These are phyloP conservation scores for Listrodromus nycthemerus DNA, from an alignment of 2,888 invertebrate genomes.

Conservation along the genomic window DNA sequence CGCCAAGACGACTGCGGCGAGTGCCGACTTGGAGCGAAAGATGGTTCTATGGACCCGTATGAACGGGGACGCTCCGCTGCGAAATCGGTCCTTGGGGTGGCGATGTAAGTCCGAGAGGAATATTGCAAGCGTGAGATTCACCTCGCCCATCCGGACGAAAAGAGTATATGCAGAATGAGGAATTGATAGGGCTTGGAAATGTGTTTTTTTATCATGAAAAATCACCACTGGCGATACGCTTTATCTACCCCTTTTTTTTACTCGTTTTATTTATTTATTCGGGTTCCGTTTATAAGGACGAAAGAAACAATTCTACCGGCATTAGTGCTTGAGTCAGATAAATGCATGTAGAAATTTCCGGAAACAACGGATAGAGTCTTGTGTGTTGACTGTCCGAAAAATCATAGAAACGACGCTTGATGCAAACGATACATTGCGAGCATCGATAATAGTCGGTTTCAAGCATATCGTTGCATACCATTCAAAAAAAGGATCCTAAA, in stretches of 20 bases:
- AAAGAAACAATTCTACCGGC: too few relatives aligned
- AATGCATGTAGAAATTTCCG: too few relatives aligned
- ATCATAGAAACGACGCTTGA: neutral
- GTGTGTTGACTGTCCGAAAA: too few relatives aligned
- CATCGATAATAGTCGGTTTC: constrained; percentile 18
- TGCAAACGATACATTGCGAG: neutral
- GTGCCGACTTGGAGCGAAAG: constrained; percentile 50
- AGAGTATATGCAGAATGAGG: constrained; percentile 77
- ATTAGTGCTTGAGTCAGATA: too few relatives aligned
- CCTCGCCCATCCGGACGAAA: constrained; percentile 70
- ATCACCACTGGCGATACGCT: constrained; percentile 5
- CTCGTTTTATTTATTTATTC: neutral
- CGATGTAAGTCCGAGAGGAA: constrained; percentile 16
- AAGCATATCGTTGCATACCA: neutral
- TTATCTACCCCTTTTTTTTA: constrained; percentile 26
- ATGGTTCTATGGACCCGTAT: constrained; percentile 49
- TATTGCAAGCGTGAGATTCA: constrained; percentile 58
- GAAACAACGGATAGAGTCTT: neutral
- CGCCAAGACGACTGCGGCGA: constrained; percentile 32
- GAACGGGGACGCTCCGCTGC: neutral
- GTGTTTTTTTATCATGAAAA: constrained; percentile 39
- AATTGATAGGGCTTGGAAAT: constrained; percentile 72
- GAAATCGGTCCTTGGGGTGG: constrained; percentile 49
- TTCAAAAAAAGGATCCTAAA: neutral
- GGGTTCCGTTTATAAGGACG: too few relatives aligned